Evolutionary conservation across 2,888 invertebrate species (phyloP).

Genomic region (Eupithecia exiguata): DNA sequence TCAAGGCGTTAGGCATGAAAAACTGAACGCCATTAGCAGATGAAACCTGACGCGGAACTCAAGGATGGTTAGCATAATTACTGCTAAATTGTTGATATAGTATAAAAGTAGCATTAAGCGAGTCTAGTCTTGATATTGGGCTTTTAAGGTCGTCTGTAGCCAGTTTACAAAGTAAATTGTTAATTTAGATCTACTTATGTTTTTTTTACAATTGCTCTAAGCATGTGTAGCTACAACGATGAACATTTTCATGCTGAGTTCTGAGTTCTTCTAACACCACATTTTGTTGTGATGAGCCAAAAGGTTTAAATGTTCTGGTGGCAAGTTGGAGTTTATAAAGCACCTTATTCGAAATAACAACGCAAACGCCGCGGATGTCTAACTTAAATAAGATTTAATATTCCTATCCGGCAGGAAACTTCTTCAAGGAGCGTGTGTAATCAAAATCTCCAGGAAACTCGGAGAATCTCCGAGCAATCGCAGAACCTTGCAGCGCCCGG

Average conservation of each 20-base stretch:
- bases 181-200: neutral
- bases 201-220: neutral
- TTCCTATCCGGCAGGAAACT: constrained; percentile 81
- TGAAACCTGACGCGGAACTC: constrained; percentile 49
- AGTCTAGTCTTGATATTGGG: neutral
- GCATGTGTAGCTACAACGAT: neutral
- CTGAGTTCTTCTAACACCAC: no score
- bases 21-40: constrained; percentile 56
- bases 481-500: constrained; percentile 64
- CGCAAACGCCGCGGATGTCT: constrained; percentile 77
- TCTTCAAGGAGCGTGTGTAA: constrained; percentile 82
- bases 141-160: neutral
- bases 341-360: constrained; percentile 82
- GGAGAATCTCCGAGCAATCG: constrained; percentile 77
- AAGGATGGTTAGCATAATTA: constrained; percentile 36
- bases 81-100: neutral
- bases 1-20: constrained; percentile 46
- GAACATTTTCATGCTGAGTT: neutral
- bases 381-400: constrained; percentile 84
- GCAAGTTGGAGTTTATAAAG: constrained; percentile 74
- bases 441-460: constrained; percentile 82
- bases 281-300: constrained; percentile 55
- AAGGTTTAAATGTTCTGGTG: constrained; percentile 67
- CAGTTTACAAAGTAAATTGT: neutral
- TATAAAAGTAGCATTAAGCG: neutral